These are phyloP conservation scores for Zaprionus capensis DNA, from an alignment of 1,140 invertebrate species.

Conservation along the genomic window DNA sequence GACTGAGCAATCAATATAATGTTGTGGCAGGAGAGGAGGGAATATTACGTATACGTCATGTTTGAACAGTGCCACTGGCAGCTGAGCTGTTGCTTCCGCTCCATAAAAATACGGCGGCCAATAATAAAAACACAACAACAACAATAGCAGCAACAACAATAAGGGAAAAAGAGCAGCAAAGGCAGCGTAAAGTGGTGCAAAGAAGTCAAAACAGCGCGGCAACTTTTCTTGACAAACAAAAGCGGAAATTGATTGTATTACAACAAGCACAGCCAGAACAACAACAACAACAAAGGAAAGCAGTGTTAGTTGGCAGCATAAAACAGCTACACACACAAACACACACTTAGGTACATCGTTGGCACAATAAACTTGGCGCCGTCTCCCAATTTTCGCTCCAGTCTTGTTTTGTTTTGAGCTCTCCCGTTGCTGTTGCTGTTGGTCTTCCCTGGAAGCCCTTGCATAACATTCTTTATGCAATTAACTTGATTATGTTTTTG, in stretches of 20 bases:
- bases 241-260: conserved; percentile 82
- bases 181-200: conserved; percentile 46
- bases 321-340: conserved; percentile 28
- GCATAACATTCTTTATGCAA: conserved; percentile 68
- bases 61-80: conserved; percentile 56
- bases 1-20: conserved; percentile 46
- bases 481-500: conserved; percentile 82
- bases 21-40: background rate
- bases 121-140: conserved; percentile 33
- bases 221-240: conserved; percentile 79
- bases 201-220: conserved; percentile 60
- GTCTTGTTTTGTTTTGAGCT: background rate
- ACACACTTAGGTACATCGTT: conserved; percentile 8
- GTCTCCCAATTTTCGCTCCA: conserved; percentile 24
- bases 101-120: conserved; percentile 50
- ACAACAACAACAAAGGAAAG: conserved; percentile 43
- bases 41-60: conserved; percentile 72
- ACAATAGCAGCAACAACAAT: conserved; percentile 4
- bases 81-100: conserved; percentile 76
- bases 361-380: conserved; percentile 74
- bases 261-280: conserved; percentile 33
- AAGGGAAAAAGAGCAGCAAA: conserved; percentile 17
- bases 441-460: conserved; percentile 22
- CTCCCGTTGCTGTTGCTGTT: conserved; percentile 12
- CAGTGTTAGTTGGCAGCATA: conserved; percentile 55